Evolutionary conservation across 2,888 invertebrate genomes (phyloP).

Genomic region (Idaea dimidiata): DNA sequence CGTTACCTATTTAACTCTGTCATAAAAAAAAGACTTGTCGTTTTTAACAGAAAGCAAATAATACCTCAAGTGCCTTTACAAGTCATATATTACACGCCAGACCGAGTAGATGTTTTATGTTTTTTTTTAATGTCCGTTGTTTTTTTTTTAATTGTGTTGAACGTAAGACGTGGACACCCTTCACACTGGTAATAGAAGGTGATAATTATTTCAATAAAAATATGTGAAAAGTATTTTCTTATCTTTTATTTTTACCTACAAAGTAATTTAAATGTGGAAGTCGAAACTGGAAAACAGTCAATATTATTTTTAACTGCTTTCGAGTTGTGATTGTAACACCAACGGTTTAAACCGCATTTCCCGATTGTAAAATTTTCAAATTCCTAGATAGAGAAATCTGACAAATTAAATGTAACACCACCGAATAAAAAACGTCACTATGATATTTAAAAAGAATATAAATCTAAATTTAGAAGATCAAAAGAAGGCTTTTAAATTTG

Average conservation of each 20-base stretch:
- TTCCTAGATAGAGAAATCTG: too few species aligned
- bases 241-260: neutral
- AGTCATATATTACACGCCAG: constrained; percentile 58
- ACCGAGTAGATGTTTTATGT: constrained; percentile 47
- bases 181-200: constrained; percentile 73
- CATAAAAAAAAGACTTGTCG: constrained; percentile 50
- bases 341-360: too few species aligned
- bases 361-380: too few species aligned
- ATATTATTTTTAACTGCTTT: too few species aligned
- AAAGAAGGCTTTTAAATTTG: too few species aligned
- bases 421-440: too few species aligned
- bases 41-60: constrained; percentile 55
- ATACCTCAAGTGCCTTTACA: constrained; percentile 76
- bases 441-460: too few species aligned
- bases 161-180: constrained; percentile 78
- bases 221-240: constrained; percentile 50
- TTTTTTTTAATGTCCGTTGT: constrained; percentile 48
- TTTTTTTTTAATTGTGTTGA: constrained; percentile 71
- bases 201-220: constrained; percentile 74
- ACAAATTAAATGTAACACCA: too few species aligned
- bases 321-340: too few species aligned
- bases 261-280: too few species aligned
- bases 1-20: neutral
- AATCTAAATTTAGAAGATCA: too few species aligned
- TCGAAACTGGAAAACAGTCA: too few species aligned